A percentile compares a stretch with the other conserved stretches of the same genome.
phyloP scores from a whole-genome alignment of 92 coral and sea anemone genomes.

The Parazoanthus atlanticus region DNA sequence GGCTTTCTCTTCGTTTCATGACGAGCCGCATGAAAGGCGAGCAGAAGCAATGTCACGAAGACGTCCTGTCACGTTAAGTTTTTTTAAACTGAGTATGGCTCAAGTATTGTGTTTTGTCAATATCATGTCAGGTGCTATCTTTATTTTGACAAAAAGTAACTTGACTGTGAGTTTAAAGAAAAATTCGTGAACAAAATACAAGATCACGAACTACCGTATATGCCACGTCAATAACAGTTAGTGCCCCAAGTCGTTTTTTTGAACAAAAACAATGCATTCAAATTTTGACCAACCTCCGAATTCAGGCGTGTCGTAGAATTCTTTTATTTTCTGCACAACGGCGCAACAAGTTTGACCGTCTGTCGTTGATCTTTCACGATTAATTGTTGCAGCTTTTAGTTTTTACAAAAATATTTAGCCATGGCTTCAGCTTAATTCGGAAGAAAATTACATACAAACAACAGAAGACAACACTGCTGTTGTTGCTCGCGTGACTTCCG shows the following conservation, averaged over 20 bases:
- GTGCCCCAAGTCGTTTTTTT: neutral
- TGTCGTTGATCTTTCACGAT: neutral
- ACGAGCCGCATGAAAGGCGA: neutral
- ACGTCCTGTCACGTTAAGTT: neutral
- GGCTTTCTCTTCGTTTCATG: neutral
- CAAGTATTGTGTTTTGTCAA: neutral
- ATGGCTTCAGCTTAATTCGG: neutral
- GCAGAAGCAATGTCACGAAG: constrained; percentile 11
- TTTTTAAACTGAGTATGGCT: neutral
- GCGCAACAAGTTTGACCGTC: neutral
- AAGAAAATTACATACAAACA: neutral
- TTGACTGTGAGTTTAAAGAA: too few species aligned
- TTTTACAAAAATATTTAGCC: too few species aligned
- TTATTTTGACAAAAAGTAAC: neutral
- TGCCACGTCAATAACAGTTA: neutral
- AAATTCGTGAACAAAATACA: neutral
- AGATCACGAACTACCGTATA: neutral
- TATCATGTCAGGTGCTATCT: neutral
- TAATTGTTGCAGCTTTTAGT: neutral
- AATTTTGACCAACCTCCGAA: neutral
- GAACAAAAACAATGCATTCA: neutral
- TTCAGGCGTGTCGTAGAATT: neutral
- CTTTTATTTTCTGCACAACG: neutral
- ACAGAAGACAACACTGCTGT: too few species aligned
- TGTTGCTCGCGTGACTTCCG: neutral